Conservation (phyloP, 2,113 vertebrate genomes). For the Oenanthe oenanthe region DNA sequence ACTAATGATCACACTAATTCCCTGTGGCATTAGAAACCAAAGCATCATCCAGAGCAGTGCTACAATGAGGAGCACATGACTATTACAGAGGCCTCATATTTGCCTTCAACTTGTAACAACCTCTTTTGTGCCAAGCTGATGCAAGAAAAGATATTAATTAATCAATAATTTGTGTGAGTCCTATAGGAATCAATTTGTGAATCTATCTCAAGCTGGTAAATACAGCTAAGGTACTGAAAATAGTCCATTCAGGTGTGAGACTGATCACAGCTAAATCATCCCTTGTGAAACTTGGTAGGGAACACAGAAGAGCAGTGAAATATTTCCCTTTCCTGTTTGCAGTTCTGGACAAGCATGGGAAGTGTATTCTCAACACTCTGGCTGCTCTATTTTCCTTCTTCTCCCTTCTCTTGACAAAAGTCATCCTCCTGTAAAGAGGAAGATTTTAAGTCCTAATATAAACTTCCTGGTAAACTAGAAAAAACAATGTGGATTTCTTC, state of each 20-base stretch:
- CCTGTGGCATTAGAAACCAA: background rate
- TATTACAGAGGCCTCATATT: background rate
- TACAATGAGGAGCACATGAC: background rate
- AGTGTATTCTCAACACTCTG: background rate
- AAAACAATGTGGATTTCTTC: background rate
- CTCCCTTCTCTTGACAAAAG: background rate
- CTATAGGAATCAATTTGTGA: background rate
- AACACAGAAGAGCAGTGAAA: background rate
- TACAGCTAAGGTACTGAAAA: background rate
- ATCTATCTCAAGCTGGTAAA: background rate
- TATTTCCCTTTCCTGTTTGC: background rate
- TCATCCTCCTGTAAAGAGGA: background rate
- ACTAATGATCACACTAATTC: background rate
- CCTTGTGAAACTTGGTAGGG: background rate
- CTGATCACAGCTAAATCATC: background rate
- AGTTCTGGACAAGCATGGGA: background rate
- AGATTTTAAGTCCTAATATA: background rate
- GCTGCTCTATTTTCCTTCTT: background rate
- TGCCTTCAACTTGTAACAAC: background rate
- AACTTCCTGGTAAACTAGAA: background rate
- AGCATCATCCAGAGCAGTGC: background rate
- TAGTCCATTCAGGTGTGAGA: background rate
- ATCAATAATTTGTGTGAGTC: background rate
- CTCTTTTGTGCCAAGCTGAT: background rate
- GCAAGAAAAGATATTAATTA: background rate